phyloP scores from a whole-genome alignment of 2,113 vertebrate genomes.

The Cyprinodon variegatus region DNA sequence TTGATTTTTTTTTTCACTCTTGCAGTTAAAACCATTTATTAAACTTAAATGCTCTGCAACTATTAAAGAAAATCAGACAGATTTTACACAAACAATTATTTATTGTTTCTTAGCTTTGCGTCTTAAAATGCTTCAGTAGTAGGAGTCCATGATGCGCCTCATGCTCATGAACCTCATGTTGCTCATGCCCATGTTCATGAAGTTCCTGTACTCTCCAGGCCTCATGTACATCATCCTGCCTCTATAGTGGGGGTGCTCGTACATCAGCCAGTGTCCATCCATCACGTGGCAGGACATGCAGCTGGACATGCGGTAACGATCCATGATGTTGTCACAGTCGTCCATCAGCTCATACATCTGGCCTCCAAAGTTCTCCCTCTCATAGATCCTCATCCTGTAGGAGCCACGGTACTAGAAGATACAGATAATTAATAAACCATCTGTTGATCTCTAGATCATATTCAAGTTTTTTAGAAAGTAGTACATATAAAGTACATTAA shows the following conservation, averaged over 20 bases:
- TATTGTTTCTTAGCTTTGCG: too few relatives aligned
- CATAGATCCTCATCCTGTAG: conserved; percentile 47
- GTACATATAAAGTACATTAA: too few relatives aligned
- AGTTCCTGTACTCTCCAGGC: conserved; percentile 53
- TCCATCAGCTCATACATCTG: conserved; percentile 38
- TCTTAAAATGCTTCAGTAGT: background rate
- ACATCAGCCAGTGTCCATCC: conserved; percentile 57
- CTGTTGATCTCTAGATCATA: background rate
- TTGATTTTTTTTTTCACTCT: too few relatives aligned
- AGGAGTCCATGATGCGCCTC: conserved; percentile 50
- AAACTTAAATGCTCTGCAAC: too few relatives aligned
- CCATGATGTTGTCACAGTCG: conserved; percentile 44
- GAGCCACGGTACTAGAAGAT: conserved; percentile 34
- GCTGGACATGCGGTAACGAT: conserved; percentile 45
- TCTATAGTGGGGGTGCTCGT: conserved; percentile 47
- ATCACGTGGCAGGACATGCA: conserved; percentile 49
- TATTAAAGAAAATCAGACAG: too few relatives aligned
- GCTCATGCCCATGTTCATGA: conserved; percentile 33
- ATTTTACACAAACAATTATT: too few relatives aligned
- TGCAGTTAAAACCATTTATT: too few relatives aligned
- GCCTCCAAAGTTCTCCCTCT: conserved; percentile 45
- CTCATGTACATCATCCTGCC: conserved; percentile 55
- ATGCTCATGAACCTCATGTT: conserved; percentile 52
- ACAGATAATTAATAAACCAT: background rate
- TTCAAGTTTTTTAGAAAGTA: too few relatives aligned